A percentile compares a stretch with the other conserved stretches of the same genome.
These are phyloP conservation scores for Atractosteus spatula DNA, from an alignment of 2,113 vertebrate species.

Conservation along the genomic window DNA sequence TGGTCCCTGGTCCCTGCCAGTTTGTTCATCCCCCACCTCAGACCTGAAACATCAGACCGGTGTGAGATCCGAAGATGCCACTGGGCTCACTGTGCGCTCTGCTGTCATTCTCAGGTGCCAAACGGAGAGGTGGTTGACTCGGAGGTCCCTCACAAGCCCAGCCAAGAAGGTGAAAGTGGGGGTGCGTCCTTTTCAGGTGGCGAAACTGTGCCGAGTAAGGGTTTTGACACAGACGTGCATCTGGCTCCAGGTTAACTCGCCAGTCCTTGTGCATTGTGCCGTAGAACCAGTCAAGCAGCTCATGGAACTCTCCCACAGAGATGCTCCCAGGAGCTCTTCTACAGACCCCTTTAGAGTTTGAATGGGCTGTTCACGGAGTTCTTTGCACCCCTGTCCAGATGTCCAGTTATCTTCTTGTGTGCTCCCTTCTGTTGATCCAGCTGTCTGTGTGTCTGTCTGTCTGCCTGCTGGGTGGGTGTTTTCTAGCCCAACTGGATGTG, in stretches of 20 bases:
- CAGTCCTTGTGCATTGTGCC: background rate
- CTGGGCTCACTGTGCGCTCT: background rate
- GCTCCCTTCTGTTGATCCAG: background rate
- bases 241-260: background rate
- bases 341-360: no score
- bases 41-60: no score
- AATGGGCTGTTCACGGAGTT: background rate
- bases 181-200: slow-evolving; percentile 56
- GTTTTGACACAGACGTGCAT: background rate
- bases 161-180: slow-evolving; percentile 61
- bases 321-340: no score
- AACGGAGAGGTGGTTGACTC: slow-evolving; percentile 65
- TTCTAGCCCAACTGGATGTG: no score
- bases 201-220: slow-evolving; percentile 72
- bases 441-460: no score
- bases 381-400: background rate
- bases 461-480: background rate
- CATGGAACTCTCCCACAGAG: no score
- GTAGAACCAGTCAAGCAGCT: no score
- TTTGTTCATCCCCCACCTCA: no score
- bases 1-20: no score
- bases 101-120: slow-evolving; percentile 65
- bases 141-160: slow-evolving; percentile 67
- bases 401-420: background rate
- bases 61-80: background rate